A percentile compares a stretch with the other conserved stretches of the same genome.
phyloP scores from a whole-genome alignment of 2,797 vertebrate genomes.

The Acanthurus tractus region DNA sequence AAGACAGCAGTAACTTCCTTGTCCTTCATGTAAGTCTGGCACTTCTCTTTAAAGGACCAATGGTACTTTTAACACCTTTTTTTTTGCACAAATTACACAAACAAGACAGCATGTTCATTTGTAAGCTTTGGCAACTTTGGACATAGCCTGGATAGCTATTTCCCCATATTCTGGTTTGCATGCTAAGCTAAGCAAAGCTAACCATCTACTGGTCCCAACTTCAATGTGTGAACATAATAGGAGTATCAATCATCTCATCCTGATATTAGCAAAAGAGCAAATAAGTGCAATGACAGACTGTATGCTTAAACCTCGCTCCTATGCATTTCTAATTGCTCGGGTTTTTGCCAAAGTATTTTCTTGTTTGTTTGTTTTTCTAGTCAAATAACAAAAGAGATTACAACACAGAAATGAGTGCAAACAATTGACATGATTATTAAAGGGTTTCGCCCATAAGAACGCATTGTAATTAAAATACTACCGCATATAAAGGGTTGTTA shows the following conservation, averaged over 20 bases:
- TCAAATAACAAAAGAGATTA: conserved; percentile 22
- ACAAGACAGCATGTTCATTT: conserved; percentile 3
- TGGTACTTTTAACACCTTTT: background rate
- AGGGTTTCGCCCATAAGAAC: conserved; percentile 18
- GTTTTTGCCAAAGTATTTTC: background rate
- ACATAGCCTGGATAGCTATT: background rate
- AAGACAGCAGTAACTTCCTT: conserved; percentile 1
- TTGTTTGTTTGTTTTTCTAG: conserved; percentile 16
- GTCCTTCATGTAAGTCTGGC: background rate
- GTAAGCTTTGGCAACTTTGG: background rate
- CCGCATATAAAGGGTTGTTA: conserved; percentile 42
- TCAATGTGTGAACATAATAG: background rate
- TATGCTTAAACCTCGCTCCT: background rate
- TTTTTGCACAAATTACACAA: conserved; percentile 1
- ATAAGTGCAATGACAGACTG: background rate
- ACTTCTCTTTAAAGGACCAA: background rate
- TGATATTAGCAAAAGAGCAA: background rate
- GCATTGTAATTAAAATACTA: conserved; percentile 61
- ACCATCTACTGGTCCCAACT: background rate
- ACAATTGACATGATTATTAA: conserved; percentile 30
- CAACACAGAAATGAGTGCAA: conserved; percentile 26
- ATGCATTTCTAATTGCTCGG: background rate
- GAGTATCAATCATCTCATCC: background rate
- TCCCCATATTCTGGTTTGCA: background rate
- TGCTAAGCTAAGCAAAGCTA: background rate